Base-by-base conservation (phyloP, 2,797 vertebrate genomes). In the Poeciliopsis presidionis region DNA sequence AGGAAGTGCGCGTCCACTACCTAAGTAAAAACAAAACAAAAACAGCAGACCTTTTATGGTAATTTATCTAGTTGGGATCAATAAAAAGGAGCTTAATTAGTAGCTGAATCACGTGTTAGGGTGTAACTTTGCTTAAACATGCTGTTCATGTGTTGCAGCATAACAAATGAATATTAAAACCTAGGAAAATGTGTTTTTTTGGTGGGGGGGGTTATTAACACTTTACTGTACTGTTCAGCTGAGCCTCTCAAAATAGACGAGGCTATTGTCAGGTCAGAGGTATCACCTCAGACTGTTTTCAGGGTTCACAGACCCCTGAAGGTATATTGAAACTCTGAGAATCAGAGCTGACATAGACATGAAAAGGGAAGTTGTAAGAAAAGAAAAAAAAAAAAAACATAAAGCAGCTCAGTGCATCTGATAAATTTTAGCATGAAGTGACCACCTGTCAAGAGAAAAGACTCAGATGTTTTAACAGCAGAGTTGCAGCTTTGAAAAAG, bases 1-100 rank as follows among this genome's bases (percentile, higher is more conserved):
- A 90, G 92, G 93, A 94, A 93, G 78, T 87, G 77, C 85, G 78
- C 81, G 74, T 83, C 77, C 84, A 53, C 70, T 78, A 85, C 74
- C 70, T 81, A 65, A 84, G 74, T 84, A 86, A 83, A 84, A 67
- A 75, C 43, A 43, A 43, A 49, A 7, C 2, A 85, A 87, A 83
- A 70, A 75, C 43, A 72, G 69, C 79, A 77, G 78, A 73, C 65
- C 45, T 72, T 84, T 81, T 39, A 67, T 18, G 75, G 20, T n/a
- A 22, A 36, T 78, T 71, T 39, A 79, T 46, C 39, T 30, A 14
- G 2, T 25, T 49, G n/a, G 77, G 51, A 72, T 46, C 63, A n/a
- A 53, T 80, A 46, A 16, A 73, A 75, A 85, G 59, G 11, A 14
- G 25, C 51, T 79, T 14, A 55, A 73, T n/a, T 22, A 36, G 30